These are phyloP conservation scores for Zeugodacus cucurbitae DNA, from an alignment of 1,140 invertebrate genomes.

Conservation along the genomic window DNA sequence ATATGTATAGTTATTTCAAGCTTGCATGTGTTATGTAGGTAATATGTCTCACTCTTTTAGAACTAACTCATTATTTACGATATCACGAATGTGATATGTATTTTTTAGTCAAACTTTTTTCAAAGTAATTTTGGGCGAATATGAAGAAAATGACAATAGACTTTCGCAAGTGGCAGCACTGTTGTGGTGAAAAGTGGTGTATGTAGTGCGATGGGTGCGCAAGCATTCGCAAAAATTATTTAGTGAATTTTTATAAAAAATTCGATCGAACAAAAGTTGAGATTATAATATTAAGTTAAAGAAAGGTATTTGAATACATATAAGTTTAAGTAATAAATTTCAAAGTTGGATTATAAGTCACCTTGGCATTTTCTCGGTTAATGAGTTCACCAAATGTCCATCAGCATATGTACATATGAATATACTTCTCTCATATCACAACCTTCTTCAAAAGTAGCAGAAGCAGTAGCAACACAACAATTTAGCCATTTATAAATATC, in stretches of 20 bases:
- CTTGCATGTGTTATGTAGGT: too few relatives aligned
- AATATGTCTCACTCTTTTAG: too few relatives aligned
- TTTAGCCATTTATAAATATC: constrained; percentile 36
- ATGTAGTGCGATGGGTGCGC: not conserved
- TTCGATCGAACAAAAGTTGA: constrained; percentile 8
- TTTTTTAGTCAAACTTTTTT: too few relatives aligned
- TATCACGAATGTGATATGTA: too few relatives aligned
- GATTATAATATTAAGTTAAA: not conserved
- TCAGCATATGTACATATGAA: not conserved
- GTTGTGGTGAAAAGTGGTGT: not conserved
- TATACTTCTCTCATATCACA: not conserved
- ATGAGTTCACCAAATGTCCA: not conserved
- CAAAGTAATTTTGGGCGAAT: too few relatives aligned
- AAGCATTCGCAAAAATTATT: not conserved
- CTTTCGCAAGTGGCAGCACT: not conserved
- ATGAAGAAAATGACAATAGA: too few relatives aligned
- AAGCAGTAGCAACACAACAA: not conserved
- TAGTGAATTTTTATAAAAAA: not conserved
- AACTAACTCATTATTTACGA: too few relatives aligned
- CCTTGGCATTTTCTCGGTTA: not conserved
- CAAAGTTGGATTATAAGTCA: not conserved
- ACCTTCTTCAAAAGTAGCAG: not conserved
- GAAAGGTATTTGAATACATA: not conserved
- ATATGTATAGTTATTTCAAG: too few relatives aligned
- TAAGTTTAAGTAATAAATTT: not conserved